These are phyloP conservation scores for Bicyclus anynana DNA, from an alignment of 1,140 invertebrate genomes.

Conservation along the genomic window DNA sequence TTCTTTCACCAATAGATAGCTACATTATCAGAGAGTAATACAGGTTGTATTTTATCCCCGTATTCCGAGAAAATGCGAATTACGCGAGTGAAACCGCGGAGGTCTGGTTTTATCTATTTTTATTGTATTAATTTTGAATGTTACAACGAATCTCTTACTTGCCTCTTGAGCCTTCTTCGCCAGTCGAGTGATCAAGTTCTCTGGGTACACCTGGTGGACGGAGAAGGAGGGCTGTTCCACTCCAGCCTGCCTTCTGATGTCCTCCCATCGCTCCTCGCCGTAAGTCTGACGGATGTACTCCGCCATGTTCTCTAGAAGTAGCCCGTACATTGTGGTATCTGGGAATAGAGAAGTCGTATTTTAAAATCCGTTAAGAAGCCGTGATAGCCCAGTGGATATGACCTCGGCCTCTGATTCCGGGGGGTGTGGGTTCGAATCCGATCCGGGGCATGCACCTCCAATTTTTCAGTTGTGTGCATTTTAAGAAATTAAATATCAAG, in stretches of 20 bases:
- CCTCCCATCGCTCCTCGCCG: constrained; percentile 95
- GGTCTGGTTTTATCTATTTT: no score
- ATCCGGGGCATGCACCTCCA: no score
- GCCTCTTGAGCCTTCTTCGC: constrained; percentile 92
- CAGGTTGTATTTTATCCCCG: no score
- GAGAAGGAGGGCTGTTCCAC: constrained; percentile 93
- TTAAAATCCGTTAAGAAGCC: not conserved
- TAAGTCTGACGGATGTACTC: constrained; percentile 93
- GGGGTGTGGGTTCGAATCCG: no score
- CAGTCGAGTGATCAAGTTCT: constrained; percentile 90
- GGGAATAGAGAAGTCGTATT: not conserved
- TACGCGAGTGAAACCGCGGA: no score
- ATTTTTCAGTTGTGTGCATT: no score
- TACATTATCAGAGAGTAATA: no score
- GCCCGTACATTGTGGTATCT: constrained; percentile 90
- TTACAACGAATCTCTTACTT: constrained; percentile 28
- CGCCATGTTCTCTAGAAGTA: constrained; percentile 94
- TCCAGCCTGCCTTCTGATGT: constrained; percentile 87
- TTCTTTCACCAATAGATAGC: no score
- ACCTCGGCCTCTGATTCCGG: no score
- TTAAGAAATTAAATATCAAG: no score
- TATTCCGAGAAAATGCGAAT: no score
- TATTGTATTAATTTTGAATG: no score
- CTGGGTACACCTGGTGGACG: constrained; percentile 95
- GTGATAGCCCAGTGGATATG: not conserved